Evolutionary conservation across 1,140 invertebrate species (phyloP), one percentile per base, ranked within the genome.

Genomic region (Diachasmimorpha longicaudata): DNA sequence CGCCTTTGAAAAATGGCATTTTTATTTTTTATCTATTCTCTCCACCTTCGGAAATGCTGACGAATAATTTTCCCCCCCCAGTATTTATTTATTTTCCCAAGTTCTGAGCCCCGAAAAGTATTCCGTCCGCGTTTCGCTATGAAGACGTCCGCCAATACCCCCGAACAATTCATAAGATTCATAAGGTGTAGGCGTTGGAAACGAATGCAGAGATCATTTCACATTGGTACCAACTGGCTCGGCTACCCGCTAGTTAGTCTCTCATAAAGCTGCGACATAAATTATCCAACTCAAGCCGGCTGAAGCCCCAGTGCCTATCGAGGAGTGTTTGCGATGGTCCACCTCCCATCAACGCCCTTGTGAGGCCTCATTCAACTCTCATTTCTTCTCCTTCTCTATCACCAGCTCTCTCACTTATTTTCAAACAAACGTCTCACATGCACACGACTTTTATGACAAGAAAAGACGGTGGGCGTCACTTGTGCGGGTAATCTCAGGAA

Each of bases 341-440:
- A 85, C 86, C 86, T 87, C 85, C 86, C 86, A 83, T 88, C 86
- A 84, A 87, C 87, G 86, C 86, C 86, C 85, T 86, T 82, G 74
- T 76, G n/a, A 58, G 68, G 68, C 37, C 72, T 76, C 70, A 75
- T 72, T 73, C 69, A 44, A 58, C 67, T 75, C 58, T 14, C 14
- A 72, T 4, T 63, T 23, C 23, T 48, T 37, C 13, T 71, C 46
- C n/a, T 71, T 36, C 44, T 77, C 36, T 70, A n/a, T 42, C 39
- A 63, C 36, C 36, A n/a, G 14, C 58, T 48, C 39, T 74, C 72
- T 72, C 70, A 36, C 70, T 42, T 69, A n/a, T 39, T n/a, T 77
- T 25, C 48, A 70, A 52, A 46, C 14, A 63, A 63, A 63, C 58
- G 44, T 70, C 23, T 72, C 39, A 16, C 14, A 10, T 48, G 25